phyloP scores from a whole-genome alignment of 2,797 vertebrate species.

The Gallirallus australis region DNA sequence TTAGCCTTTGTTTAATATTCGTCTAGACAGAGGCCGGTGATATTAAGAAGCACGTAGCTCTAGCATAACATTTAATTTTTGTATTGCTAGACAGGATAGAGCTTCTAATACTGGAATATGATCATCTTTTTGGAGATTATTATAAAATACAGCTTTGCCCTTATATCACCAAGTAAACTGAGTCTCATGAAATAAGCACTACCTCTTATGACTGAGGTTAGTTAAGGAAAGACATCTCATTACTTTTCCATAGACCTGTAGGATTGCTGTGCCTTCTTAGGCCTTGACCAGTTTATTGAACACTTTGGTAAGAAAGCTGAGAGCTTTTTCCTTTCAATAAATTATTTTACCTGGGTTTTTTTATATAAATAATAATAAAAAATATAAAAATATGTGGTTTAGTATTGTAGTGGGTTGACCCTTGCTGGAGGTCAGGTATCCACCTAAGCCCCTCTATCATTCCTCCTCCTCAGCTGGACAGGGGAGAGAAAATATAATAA shows the following conservation, averaged over 20 bases:
- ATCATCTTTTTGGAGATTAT: not conserved
- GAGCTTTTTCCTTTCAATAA: not conserved
- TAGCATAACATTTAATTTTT: not conserved
- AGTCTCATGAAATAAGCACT: not conserved
- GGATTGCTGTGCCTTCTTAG: not conserved
- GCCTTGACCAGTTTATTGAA: not conserved
- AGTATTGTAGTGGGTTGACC: no score
- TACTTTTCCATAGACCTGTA: not conserved
- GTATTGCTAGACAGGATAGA: not conserved
- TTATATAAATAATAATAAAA: not conserved
- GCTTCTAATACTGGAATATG: not conserved
- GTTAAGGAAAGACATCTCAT: not conserved
- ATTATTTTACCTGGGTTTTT: not conserved
- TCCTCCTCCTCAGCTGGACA: no score
- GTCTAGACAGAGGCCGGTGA: not conserved
- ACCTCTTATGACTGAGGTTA: not conserved
- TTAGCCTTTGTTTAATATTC: not conserved
- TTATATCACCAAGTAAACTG: not conserved
- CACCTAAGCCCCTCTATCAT: no score
- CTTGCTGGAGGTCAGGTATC: no score
- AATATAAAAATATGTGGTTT: no score
- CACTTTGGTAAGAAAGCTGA: not conserved
- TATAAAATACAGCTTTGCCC: not conserved
- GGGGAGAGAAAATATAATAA: no score
- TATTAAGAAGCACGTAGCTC: not conserved